Conservation (phyloP, 2,113 vertebrate genomes). For the Syngnathus floridae region DNA sequence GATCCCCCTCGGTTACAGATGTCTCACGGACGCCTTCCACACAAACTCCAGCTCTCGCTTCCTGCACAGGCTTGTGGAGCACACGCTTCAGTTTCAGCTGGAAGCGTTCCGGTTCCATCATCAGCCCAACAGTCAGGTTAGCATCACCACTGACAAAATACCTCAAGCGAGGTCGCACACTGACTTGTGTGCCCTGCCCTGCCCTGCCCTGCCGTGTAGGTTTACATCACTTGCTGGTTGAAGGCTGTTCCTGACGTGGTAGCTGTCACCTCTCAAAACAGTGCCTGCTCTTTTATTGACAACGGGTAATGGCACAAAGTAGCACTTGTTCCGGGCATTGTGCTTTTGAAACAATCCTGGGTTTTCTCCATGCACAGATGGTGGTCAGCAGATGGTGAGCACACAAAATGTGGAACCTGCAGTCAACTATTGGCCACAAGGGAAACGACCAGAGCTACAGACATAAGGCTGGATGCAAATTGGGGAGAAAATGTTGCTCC, state of each 20-base stretch:
- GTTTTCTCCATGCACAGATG: constrained; percentile 43
- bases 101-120: constrained; percentile 63
- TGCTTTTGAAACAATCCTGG: neutral
- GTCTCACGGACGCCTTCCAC: constrained; percentile 54
- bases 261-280: constrained; percentile 28
- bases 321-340: neutral
- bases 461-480: neutral
- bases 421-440: neutral
- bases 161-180: too few species aligned
- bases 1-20: constrained; percentile 26
- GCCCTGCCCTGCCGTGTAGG: constrained; percentile 23
- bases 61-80: constrained; percentile 41
- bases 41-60: constrained; percentile 56
- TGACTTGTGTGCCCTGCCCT: neutral
- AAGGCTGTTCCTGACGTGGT: constrained; percentile 38
- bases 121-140: constrained; percentile 35
- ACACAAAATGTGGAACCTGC: constrained; percentile 53
- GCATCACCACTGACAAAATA: neutral
- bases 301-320: constrained; percentile 37
- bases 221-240: constrained; percentile 57
- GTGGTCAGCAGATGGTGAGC: constrained; percentile 58
- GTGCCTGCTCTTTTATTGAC: constrained; percentile 57
- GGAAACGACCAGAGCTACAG: neutral
- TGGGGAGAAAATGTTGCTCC: neutral
- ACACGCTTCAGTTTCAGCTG: constrained; percentile 50